Base-by-base conservation (phyloP, 2,113 vertebrate species). In the Indicator maculatus region DNA sequence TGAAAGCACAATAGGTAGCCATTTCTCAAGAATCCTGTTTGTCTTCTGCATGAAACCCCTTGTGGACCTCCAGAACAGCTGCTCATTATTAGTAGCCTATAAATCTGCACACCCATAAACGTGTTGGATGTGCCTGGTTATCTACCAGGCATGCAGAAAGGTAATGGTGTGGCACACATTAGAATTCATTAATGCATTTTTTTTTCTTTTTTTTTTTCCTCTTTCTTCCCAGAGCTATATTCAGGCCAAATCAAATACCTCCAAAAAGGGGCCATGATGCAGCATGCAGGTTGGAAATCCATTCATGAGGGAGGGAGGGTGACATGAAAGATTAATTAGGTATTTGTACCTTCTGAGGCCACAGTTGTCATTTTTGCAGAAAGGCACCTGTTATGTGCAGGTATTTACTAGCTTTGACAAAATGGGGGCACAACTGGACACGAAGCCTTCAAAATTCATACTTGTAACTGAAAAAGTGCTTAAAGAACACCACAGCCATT, bases 111-210 rank as follows among this genome's bases (percentile, higher is more conserved):
- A 33, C 31, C 17, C 55, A 85, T 52, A 89, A 93, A 87, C n/a
- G 41, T 41, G 31, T 36, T 83, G 26, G 17, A 88, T 67, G 59
- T 64, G 47, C 67, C 71, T 83, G 36, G 64, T 73, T 91, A 87
- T 88, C 84, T 63, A 30, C 85, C 67, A 89, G 38, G 85, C n/a
- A 47, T 44, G 56, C 82, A 88, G 78, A 93, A 87, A 93, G 74
- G 74, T 63, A 89, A 92, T 74, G 75, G 67, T 38, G 71, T 85
- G 65, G 69, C 74, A 89, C 53, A 20, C 65, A 91, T 89, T 80
- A 94, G 47, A 79, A 87, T 86, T 89, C 53, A 88, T 31, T 30
- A 77, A 65, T 26, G 44, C 33, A 61, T 23, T 81, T 91, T n/a
- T 31, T 64, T 41, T 91, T n/a, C 28, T 64, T 41, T 41, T 47